Conservation (phyloP, 2,113 vertebrate species). For the Atractosteus spatula region DNA sequence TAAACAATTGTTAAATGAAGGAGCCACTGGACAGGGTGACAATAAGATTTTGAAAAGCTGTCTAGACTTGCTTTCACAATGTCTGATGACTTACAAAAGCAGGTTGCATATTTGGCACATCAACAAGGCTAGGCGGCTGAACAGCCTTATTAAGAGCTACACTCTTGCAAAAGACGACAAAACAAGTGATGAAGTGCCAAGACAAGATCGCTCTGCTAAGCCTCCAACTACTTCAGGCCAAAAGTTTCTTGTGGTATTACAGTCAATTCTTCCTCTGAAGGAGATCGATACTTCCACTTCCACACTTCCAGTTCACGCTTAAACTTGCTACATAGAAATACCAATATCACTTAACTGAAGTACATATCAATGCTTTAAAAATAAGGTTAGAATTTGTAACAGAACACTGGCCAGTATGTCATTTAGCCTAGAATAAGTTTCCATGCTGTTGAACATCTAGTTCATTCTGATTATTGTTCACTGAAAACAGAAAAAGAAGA, state of each 20-base stretch:
- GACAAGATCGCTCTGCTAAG: slow-evolving; percentile 18
- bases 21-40: slow-evolving; percentile 69
- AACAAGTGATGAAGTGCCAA: slow-evolving; percentile 25
- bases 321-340: slow-evolving; percentile 18
- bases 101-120: slow-evolving; percentile 72
- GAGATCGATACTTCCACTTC: slow-evolving; percentile 16
- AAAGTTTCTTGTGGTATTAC: slow-evolving; percentile 24
- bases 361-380: slow-evolving; percentile 15
- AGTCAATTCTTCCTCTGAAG: slow-evolving; percentile 16
- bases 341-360: slow-evolving; percentile 15
- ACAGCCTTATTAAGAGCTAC: slow-evolving; percentile 62
- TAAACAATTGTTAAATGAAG: slow-evolving; percentile 69
- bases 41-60: slow-evolving; percentile 65
- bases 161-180: slow-evolving; percentile 37
- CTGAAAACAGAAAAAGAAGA: no score
- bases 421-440: no score
- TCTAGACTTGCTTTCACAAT: slow-evolving; percentile 74
- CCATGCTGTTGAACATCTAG: no score
- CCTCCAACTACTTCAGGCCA: slow-evolving; percentile 21
- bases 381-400: slow-evolving; percentile 42
- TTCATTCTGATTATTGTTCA: no score
- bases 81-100: slow-evolving; percentile 70
- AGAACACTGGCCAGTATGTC: slow-evolving; percentile 15
- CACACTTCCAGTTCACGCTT: slow-evolving; percentile 14
- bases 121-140: slow-evolving; percentile 57